Evolutionary conservation across 2,113 vertebrate species (phyloP), one percentile per base, ranked within the genome.

Genomic region (Ptyas mucosa): DNA sequence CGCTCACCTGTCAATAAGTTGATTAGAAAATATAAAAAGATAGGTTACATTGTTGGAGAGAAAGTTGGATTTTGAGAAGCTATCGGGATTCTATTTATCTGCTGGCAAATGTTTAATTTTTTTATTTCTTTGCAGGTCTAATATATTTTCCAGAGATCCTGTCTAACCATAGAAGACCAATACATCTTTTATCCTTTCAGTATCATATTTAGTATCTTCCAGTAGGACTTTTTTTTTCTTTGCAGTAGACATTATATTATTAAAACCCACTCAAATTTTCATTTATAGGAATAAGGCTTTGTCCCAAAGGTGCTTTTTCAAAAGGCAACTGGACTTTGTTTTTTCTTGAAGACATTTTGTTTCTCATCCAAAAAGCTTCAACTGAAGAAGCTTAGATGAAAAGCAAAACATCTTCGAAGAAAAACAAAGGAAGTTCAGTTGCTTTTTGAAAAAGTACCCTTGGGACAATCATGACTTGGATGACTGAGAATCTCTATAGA

Each of bases 141-240:
- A 69, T n/a, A 12, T 69, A 69, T n/a, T 69, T 69, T 69, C 29
- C 61, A 69, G 61, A 69, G 5, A n/a, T 15, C 61, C 61, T n/a
- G 1, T 69, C 61, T 81, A 86, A 55, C 69, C 91, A 18, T 11
- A 89, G 81, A 52, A 75, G 87, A 26, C 89, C 46, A 34, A 55
- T 92, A 75, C 34, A 69, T 90, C 91, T 55, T 53, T 23, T 94
- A 15, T 85, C n/a, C 81, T 26, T 94, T 92, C 55, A 89, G 18
- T 58, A 26, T 58, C 91, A 91, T 53, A 93, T 89, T 85, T 24
- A 54, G 89, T 51, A 64, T 90, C n/a, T 92, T 53, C 14, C 58
- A 88, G 18, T 43, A 87, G 64, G 29, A 61, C 64, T 93, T 9
- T 85, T n/a, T 43, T 46, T 43, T 46, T 12, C 39, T 54, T 14